These are phyloP conservation scores for Takifugu rubripes DNA, from an alignment of 2,797 vertebrate genomes.

Conservation along the genomic window DNA sequence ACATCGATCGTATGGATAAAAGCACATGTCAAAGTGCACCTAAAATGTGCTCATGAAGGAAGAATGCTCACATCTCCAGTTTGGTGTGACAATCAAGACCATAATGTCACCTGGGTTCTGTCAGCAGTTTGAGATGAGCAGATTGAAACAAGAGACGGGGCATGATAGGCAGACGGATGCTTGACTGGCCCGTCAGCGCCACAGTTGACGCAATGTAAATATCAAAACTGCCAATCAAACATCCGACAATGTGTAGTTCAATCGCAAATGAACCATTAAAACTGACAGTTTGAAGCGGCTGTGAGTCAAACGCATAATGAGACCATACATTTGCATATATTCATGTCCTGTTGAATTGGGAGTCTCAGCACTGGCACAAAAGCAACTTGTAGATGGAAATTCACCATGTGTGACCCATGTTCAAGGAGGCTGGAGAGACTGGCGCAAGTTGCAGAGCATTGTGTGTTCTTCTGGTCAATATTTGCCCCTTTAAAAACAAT, in stretches of 20 bases:
- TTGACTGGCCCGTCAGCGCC: constrained; percentile 50
- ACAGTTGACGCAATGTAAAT: constrained; percentile 58
- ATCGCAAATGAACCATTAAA: constrained; percentile 64
- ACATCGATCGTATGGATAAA: too few relatives aligned
- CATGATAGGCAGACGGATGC: constrained; percentile 47
- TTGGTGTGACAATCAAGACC: constrained; percentile 20
- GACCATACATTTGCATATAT: constrained; percentile 60
- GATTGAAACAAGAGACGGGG: constrained; percentile 30
- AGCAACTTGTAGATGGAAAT: constrained; percentile 55
- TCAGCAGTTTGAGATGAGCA: constrained; percentile 27
- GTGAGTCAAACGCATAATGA: constrained; percentile 50
- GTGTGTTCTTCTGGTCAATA: constrained; percentile 26
- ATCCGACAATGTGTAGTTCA: constrained; percentile 51
- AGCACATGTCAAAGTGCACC: too few relatives aligned
- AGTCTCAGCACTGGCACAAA: constrained; percentile 42
- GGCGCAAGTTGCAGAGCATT: constrained; percentile 36
- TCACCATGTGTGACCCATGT: constrained; percentile 50
- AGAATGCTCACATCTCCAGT: constrained; percentile 1
- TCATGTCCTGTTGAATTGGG: constrained; percentile 56
- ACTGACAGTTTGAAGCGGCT: constrained; percentile 57
- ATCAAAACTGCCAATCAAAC: constrained; percentile 66
- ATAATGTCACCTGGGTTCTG: constrained; percentile 17
- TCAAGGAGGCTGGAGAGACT: constrained; percentile 40
- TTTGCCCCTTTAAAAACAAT: constrained; percentile 34
- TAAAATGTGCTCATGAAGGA: too few relatives aligned